These are phyloP conservation scores for Cryptocheilus praepositus DNA, from an alignment of 2,888 invertebrate species.

Conservation along the genomic window DNA sequence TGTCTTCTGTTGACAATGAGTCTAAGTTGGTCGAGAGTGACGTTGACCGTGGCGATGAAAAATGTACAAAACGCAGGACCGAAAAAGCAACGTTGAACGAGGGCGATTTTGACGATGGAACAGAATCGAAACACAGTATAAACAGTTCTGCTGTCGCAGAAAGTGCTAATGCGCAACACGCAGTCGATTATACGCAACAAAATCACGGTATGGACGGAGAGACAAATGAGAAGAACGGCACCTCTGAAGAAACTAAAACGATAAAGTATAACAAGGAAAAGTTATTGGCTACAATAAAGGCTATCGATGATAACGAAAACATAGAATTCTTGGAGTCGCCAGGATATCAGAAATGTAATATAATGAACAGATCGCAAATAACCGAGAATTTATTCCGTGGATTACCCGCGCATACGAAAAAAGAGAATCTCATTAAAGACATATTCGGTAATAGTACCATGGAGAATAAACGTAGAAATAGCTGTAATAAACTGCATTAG, in stretches of 20 bases:
- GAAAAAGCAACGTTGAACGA: not conserved
- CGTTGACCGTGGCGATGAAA: not conserved
- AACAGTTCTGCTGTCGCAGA: too few species aligned
- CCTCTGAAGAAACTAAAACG: conserved; percentile 18
- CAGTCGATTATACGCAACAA: not conserved
- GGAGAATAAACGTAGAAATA: conserved; percentile 56
- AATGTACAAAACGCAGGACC: not conserved
- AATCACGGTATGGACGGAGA: conserved; percentile 11
- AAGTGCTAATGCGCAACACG: not conserved
- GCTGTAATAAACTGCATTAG: conserved; percentile 61
- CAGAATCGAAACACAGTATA: too few species aligned
- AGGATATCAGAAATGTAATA: conserved; percentile 47
- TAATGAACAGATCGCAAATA: conserved; percentile 60
- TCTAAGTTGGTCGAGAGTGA: conserved; percentile 5
- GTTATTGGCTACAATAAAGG: conserved; percentile 79
- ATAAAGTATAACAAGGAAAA: conserved; percentile 76
- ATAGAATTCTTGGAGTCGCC: conserved; percentile 59
- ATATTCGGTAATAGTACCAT: conserved; percentile 60
- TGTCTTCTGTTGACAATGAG: not conserved
- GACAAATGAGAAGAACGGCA: conserved; percentile 11
- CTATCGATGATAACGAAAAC: conserved; percentile 78
- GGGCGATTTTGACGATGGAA: too few species aligned
- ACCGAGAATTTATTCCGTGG: conserved; percentile 69
- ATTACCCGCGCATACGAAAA: conserved; percentile 63
- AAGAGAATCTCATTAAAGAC: conserved; percentile 64